Evolutionary conservation across 2,888 invertebrate species (phyloP), one percentile per base, ranked within the genome.

Genomic region (Hetaerina titia): DNA sequence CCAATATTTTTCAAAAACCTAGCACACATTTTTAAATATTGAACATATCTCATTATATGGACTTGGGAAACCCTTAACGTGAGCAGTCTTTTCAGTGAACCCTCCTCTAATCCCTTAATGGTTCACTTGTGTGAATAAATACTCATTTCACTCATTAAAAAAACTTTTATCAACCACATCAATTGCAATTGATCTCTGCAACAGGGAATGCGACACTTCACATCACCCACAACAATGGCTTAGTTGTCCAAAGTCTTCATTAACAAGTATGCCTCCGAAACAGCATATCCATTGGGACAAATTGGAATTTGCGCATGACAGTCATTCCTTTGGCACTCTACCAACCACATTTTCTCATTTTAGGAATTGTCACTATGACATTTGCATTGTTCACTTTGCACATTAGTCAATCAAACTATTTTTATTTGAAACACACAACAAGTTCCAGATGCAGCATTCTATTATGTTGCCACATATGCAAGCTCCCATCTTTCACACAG

Each of bases 401-500:
- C 63, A 64, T 92, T 13, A 81, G 81, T 81, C 81, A 81, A 81
- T n/a, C 81, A 31, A 81, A 31, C 81, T 81, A 81, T 90, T 92
- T 74, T 92, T 31, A 69, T 92, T 92, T 92, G 22, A 92, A 64
- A 92, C 56, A 45, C 69, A 56, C 56, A 92, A 69, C 64, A 69
- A 92, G 31, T 92, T 92, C 56, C 69, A 56, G 22, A 31, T 69
- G 45, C 17, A 69, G 31, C 56, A 92, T 56, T 74, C 74, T 92
- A 92, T 69, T 92, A 92, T 92, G 92, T 56, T 56, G 92, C 92
- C 56, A 69, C 92, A 69, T 31, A 69, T 31, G 92, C 64, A 13
- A 92, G 92, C 69, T 92, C 92, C 92, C 92, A 92, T 92, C 69
- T 92, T 7, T 92, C 56, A 56, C 69, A n/a, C 19, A 92, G 74